phyloP scores from a whole-genome alignment of 2,797 vertebrate species.

The Molossus alvarezi region DNA sequence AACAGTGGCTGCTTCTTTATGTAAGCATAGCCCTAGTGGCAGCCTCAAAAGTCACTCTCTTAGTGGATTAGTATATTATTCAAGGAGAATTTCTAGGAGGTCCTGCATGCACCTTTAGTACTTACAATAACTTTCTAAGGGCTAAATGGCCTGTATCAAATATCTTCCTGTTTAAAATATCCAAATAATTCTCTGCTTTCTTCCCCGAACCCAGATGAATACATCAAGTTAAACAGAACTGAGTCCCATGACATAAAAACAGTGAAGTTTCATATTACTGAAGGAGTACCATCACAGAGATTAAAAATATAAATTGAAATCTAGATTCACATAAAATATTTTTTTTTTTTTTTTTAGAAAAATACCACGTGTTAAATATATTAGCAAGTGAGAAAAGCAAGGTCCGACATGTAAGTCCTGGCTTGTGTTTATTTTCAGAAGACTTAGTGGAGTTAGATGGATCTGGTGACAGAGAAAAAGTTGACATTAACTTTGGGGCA shows the following conservation, averaged over 20 bases:
- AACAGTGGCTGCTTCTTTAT: neutral
- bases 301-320: constrained; percentile 51
- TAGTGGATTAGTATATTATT: neutral
- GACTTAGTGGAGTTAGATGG: neutral
- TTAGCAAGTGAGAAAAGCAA: neutral
- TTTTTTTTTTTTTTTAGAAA: constrained; percentile 33
- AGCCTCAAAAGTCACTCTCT: neutral
- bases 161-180: neutral
- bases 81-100: neutral
- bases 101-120: neutral
- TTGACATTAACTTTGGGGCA: neutral
- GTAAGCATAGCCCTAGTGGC: neutral
- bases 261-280: constrained; percentile 12
- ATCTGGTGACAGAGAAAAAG: neutral
- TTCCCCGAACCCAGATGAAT: neutral
- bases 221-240: neutral
- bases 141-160: neutral
- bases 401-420: neutral
- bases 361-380: constrained; percentile 22
- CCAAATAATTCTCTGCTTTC: neutral
- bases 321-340: constrained; percentile 2
- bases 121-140: constrained; percentile 35
- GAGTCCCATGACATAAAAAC: neutral
- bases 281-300: neutral
- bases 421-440: constrained; percentile 44